Evolutionary conservation across 30 jellyfish, hydroid and myxozoan genomes (phyloP).

Genomic region (Aurelia coerulea): DNA sequence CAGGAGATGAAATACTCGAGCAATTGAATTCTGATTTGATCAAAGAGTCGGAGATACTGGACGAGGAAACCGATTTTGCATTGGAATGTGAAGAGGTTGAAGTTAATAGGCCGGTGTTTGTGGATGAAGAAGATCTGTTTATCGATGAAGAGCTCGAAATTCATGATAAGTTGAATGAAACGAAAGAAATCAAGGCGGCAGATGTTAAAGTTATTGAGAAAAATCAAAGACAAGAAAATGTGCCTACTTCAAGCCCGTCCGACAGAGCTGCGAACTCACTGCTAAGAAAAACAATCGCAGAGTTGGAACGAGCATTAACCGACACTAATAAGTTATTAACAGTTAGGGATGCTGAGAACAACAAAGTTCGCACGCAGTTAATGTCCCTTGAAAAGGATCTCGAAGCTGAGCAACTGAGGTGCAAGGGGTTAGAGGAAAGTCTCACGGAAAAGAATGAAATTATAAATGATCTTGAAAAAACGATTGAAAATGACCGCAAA

Average conservation of each 20-base stretch:
- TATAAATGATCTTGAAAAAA: constrained; percentile 31
- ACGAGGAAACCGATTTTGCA: constrained; percentile 28
- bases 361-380: constrained; percentile 57
- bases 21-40: constrained; percentile 35
- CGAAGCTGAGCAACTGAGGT: constrained; percentile 41
- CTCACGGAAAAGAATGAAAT: constrained; percentile 27
- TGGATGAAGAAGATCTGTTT: constrained; percentile 18
- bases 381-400: constrained; percentile 16
- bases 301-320: constrained; percentile 80
- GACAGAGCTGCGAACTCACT: constrained; percentile 59
- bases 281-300: constrained; percentile 74
- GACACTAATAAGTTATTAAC: constrained; percentile 71
- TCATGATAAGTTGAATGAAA: constrained; percentile 1
- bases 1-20: constrained; percentile 31
- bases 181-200: constrained; percentile 17
- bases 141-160: constrained; percentile 37
- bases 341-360: constrained; percentile 79
- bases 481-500: constrained; percentile 25
- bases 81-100: constrained; percentile 48
- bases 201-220: constrained; percentile 19
- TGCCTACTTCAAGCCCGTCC: neutral
- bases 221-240: neutral
- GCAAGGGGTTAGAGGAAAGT: constrained; percentile 19
- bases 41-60: constrained; percentile 55
- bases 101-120: constrained; percentile 4